A percentile compares a stretch with the other conserved stretches of the same genome.
phyloP scores from a whole-genome alignment of 2,797 vertebrate genomes.

The Silurus lanzhouensis region DNA sequence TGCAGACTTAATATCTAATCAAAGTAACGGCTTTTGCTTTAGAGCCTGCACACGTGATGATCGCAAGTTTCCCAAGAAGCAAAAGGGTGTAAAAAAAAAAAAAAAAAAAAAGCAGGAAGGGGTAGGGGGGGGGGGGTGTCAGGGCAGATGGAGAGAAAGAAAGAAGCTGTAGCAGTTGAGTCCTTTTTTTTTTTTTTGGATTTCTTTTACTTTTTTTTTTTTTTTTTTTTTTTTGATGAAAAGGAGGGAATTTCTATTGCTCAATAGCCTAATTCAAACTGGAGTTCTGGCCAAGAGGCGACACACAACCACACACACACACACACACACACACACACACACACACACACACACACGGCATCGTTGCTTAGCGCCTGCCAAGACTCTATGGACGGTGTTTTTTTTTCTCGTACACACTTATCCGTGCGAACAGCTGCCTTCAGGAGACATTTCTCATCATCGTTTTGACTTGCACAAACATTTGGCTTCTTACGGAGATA shows the following conservation, averaged over 20 bases:
- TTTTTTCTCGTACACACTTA: neutral
- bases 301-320: neutral
- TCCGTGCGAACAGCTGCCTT: neutral
- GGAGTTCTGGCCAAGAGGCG: neutral
- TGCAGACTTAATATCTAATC: neutral
- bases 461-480: neutral
- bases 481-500: neutral
- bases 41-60: neutral
- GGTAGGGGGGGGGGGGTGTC: rapidly evolving
- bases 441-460: neutral
- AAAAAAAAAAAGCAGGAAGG: too few relatives aligned
- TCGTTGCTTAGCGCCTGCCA: neutral
- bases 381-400: neutral
- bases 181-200: too few relatives aligned
- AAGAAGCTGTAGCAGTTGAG: neutral
- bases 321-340: neutral
- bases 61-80: neutral
- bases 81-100: neutral
- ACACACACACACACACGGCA: neutral
- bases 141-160: neutral
- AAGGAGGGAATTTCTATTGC: neutral
- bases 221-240: slow-evolving; percentile 10
- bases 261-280: slow-evolving; percentile 20
- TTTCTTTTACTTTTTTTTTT: too few relatives aligned
- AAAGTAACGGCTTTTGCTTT: neutral